Evolutionary conservation across 2,113 vertebrate species (phyloP).

Genomic region (Trichechus manatus): DNA sequence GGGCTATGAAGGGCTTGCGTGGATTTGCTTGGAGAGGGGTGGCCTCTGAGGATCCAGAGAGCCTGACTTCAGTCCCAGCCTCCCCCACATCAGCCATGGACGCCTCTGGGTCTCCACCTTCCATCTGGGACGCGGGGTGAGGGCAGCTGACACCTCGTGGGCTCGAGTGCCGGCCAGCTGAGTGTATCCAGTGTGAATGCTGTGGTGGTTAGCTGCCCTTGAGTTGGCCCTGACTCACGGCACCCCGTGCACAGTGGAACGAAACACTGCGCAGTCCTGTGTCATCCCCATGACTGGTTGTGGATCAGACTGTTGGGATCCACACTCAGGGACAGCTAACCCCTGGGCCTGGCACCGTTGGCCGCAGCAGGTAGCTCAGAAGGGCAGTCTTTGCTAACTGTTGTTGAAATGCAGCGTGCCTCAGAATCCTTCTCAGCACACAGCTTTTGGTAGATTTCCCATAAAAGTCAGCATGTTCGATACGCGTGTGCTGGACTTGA

Average conservation of each 20-base stretch:
- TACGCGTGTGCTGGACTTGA: accelerated
- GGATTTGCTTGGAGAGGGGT: neutral
- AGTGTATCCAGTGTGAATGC: too few relatives aligned
- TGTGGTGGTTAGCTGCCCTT: too few relatives aligned
- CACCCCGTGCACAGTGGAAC: too few relatives aligned
- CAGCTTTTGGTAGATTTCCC: neutral
- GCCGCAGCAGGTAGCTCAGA: neutral
- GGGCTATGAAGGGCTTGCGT: accelerated
- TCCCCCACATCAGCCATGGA: too few relatives aligned
- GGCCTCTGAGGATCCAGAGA: neutral
- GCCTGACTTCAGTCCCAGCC: too few relatives aligned
- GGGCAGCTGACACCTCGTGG: neutral
- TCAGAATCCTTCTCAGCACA: too few relatives aligned
- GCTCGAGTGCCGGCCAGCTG: neutral
- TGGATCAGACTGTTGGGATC: too few relatives aligned
- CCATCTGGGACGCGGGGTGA: accelerated
- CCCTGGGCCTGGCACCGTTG: accelerated
- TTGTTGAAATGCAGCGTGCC: neutral
- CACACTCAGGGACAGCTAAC: neutral
- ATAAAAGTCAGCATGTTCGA: too few relatives aligned
- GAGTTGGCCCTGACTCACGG: too few relatives aligned
- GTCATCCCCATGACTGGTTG: too few relatives aligned
- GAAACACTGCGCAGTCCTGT: too few relatives aligned
- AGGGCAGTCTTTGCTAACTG: neutral
- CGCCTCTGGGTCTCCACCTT: accelerated